Conservation (phyloP, 2,888 invertebrate genomes). For the Stramonita haemastoma region DNA sequence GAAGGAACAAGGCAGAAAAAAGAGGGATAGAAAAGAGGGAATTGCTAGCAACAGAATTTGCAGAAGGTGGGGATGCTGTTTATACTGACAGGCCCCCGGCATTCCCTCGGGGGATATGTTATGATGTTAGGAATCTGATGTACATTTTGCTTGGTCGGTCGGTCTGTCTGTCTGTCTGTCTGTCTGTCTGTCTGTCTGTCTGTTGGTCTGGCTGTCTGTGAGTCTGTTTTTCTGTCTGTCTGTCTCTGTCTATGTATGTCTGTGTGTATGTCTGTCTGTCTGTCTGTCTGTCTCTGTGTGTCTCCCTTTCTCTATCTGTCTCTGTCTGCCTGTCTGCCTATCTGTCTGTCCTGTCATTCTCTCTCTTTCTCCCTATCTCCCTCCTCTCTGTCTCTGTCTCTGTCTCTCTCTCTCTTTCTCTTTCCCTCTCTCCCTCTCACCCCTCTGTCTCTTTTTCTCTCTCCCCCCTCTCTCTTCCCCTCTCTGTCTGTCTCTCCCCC, state of each 20-base stretch:
- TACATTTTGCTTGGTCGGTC: background rate
- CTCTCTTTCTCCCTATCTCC: background rate
- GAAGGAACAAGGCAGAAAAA: no score
- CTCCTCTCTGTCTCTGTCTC: no score
- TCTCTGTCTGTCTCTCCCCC: background rate
- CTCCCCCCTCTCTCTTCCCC: no score
- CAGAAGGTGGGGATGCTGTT: no score
- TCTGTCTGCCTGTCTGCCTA: background rate
- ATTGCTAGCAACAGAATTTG: no score
- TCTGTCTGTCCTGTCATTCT: background rate
- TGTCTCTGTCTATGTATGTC: background rate
- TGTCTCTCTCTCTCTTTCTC: no score
- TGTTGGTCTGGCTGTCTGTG: background rate
- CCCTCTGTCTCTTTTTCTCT: no score
- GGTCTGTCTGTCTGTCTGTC: background rate
- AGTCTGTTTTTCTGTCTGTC: background rate
- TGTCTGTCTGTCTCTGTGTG: background rate
- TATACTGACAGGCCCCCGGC: no score
- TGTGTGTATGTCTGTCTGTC: background rate
- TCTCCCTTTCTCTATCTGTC: background rate
- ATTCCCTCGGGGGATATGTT: no score
- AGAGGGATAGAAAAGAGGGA: no score
- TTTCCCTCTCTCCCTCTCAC: no score
- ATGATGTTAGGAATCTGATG: no score
- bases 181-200: slow-evolving; percentile 4